phyloP scores from a whole-genome alignment of 2,888 invertebrate species.

The Drosophila prolongata region DNA sequence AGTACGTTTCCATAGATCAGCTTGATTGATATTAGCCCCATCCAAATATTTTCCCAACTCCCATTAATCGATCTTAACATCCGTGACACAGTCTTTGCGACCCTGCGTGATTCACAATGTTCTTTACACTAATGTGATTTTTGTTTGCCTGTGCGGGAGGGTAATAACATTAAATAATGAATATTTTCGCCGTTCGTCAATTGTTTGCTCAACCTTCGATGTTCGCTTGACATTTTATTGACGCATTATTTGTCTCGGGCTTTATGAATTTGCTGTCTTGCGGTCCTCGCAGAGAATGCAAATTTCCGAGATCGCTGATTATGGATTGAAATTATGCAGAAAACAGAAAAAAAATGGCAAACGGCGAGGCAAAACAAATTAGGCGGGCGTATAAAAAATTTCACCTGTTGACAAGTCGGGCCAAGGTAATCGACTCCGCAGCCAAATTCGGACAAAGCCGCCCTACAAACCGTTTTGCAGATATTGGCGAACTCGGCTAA shows the following conservation, averaged over 20 bases:
- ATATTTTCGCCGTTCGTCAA: slow-evolving; percentile 22
- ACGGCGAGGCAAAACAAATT: slow-evolving; percentile 46
- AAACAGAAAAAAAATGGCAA: slow-evolving; percentile 20
- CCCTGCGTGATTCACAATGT: slow-evolving; percentile 11
- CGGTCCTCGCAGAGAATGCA: slow-evolving; percentile 49
- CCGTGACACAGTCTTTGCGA: slow-evolving; percentile 16
- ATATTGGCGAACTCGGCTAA: slow-evolving; percentile 35
- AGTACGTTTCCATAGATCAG: slow-evolving; percentile 23
- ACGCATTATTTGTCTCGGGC: slow-evolving; percentile 38
- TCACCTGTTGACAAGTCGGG: slow-evolving; percentile 65
- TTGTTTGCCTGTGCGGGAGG: slow-evolving; percentile 37
- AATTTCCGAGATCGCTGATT: slow-evolving; percentile 54
- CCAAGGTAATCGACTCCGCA: slow-evolving; percentile 63
- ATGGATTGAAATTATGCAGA: slow-evolving; percentile 67
- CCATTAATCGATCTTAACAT: slow-evolving; percentile 1
- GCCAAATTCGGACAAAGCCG: slow-evolving; percentile 59
- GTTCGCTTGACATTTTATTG: slow-evolving; percentile 49
- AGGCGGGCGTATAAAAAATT: slow-evolving; percentile 63
- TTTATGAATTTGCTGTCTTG: slow-evolving; percentile 19
- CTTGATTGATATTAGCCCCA: slow-evolving; percentile 21
- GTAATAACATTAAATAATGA: slow-evolving; percentile 59
- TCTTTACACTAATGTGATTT: slow-evolving; percentile 25
- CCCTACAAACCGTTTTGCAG: slow-evolving; percentile 53
- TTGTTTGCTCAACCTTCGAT: slow-evolving; percentile 46
- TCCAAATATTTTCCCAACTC: slow-evolving; percentile 22